A percentile compares a stretch with the other conserved stretches of the same genome.
These are phyloP conservation scores for Anolis sagrei DNA, from an alignment of 2,113 vertebrate species.

Conservation along the genomic window DNA sequence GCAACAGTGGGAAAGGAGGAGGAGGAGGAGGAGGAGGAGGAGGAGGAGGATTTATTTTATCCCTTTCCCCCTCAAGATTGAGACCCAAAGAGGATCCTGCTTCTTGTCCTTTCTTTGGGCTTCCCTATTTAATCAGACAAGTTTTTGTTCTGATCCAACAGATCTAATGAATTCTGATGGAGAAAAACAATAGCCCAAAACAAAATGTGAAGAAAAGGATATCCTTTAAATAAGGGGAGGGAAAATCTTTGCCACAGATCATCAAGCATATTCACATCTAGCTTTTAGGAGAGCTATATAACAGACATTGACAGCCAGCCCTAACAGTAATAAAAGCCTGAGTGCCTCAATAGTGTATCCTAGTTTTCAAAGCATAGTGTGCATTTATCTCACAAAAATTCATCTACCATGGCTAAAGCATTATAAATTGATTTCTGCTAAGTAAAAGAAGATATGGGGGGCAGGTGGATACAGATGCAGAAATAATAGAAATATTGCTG, in stretches of 20 bases:
- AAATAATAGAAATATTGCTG: constrained; percentile 43
- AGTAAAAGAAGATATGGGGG: constrained; percentile 38
- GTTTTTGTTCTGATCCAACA: background rate
- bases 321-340: constrained; percentile 67
- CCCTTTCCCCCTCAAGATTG: no score
- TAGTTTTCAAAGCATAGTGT: constrained; percentile 55
- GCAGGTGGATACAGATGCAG: background rate
- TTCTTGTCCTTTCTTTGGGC: background rate
- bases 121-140: background rate
- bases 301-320: constrained; percentile 57
- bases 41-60: no score
- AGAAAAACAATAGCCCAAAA: background rate
- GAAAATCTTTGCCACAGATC: constrained; percentile 33
- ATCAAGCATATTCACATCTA: constrained; percentile 59
- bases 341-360: constrained; percentile 40
- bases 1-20: background rate
- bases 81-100: background rate
- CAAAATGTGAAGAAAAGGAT: background rate
- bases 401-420: constrained; percentile 65
- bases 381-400: constrained; percentile 69
- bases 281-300: constrained; percentile 68
- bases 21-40: no score
- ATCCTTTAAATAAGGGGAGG: background rate
- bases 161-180: no score
- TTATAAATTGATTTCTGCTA: constrained; percentile 66